Conservation (phyloP, 64 coral and sea anemone genomes). For the Stylophora pistillata region DNA sequence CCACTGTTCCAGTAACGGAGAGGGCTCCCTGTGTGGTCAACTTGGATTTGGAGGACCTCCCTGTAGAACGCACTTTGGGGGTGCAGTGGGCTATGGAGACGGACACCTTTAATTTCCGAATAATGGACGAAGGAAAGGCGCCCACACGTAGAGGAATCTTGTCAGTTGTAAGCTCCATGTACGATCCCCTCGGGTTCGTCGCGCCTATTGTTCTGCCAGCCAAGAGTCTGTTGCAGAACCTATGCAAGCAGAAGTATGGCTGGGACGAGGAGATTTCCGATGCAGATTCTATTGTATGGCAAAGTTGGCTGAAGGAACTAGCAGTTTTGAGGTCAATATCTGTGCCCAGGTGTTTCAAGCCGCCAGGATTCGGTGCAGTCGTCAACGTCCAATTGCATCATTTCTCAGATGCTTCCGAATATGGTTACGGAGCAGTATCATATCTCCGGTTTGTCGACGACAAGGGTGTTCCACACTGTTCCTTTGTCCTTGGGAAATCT, state of each 20-base stretch:
- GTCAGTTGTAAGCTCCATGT: no score
- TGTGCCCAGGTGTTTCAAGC: constrained; percentile 18
- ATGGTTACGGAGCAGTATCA: not conserved
- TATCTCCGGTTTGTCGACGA: not conserved
- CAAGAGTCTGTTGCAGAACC: constrained; percentile 6
- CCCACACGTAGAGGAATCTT: no score
- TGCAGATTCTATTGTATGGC: not conserved
- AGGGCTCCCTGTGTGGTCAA: constrained; percentile 37
- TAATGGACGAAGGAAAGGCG: no score
- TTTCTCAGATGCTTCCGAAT: not conserved
- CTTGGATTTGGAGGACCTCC: constrained; percentile 32
- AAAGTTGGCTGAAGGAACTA: not conserved
- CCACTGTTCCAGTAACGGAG: constrained; percentile 6
- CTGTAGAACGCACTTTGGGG: constrained; percentile 49
- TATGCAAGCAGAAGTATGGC: constrained; percentile 2
- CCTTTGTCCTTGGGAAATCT: not conserved
- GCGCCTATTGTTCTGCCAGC: constrained; percentile 9
- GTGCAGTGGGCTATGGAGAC: constrained; percentile 41
- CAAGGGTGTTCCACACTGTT: no score
- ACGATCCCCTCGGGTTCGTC: not conserved
- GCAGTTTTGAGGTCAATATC: not conserved
- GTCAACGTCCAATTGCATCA: not conserved
- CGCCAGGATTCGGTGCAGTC: not conserved
- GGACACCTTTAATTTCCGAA: not conserved
- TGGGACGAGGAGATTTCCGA: constrained; percentile 4